These are phyloP conservation scores for Bovichtus variegatus DNA, from an alignment of 2,797 vertebrate species.

Conservation along the genomic window DNA sequence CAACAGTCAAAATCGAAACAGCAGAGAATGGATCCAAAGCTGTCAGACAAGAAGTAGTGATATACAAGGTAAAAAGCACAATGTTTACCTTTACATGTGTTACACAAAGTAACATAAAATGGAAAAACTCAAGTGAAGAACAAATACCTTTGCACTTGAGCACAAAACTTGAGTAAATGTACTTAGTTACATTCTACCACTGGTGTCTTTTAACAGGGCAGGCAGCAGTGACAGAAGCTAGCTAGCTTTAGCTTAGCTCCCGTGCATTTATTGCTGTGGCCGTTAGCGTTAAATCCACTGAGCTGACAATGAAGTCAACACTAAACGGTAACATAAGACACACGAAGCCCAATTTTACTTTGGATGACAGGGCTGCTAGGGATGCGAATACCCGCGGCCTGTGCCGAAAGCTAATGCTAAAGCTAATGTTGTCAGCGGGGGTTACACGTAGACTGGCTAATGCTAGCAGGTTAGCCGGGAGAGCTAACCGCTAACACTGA, in stretches of 20 bases:
- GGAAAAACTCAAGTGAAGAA: no score
- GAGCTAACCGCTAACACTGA: not conserved
- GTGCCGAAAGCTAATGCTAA: slow-evolving; percentile 33
- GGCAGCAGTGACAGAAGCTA: slow-evolving; percentile 37
- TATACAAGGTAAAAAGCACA: not conserved
- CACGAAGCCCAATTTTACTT: rapidly evolving
- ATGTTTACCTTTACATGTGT: not conserved
- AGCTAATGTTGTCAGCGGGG: slow-evolving; percentile 45
- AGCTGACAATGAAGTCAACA: not conserved
- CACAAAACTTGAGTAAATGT: no score
- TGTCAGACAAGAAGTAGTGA: no score
- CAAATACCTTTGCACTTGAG: no score
- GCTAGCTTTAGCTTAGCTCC: slow-evolving; percentile 35
- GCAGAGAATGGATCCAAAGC: no score
- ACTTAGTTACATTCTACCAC: not conserved
- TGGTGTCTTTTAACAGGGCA: not conserved
- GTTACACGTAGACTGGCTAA: slow-evolving; percentile 73
- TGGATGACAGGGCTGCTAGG: not conserved
- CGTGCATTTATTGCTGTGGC: rapidly evolving
- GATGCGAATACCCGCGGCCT: not conserved
- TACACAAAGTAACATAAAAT: not conserved
- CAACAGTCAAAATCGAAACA: no score
- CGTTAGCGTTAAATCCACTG: not conserved
- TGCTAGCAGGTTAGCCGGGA: slow-evolving; percentile 48
- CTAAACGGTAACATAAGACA: no score